phyloP scores from a whole-genome alignment of 2,888 invertebrate genomes.

The Melangyna quadrimaculata region DNA sequence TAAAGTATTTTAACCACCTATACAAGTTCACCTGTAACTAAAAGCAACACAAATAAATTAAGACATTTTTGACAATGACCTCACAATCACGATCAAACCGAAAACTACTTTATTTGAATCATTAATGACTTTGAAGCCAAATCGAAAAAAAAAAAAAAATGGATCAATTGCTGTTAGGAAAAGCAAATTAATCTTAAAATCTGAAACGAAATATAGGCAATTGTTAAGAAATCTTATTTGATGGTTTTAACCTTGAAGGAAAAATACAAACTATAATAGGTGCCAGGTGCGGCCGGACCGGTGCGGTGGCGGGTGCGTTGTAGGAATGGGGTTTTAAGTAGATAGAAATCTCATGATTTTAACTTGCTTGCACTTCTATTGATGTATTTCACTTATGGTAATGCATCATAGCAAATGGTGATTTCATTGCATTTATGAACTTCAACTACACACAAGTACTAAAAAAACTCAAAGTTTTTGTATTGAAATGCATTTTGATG shows the following conservation, averaged over 20 bases:
- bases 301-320: neutral
- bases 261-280: neutral
- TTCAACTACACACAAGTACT: neutral
- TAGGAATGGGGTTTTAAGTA: neutral
- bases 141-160: neutral
- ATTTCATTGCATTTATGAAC: neutral
- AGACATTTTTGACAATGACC: constrained; percentile 26
- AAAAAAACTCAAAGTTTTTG: neutral
- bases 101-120: neutral
- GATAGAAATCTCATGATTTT: neutral
- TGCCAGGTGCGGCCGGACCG: neutral
- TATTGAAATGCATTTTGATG: neutral
- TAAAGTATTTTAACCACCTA: neutral
- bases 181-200: neutral
- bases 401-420: neutral
- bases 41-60: neutral
- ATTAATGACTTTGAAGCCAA: neutral
- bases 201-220: neutral
- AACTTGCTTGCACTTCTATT: neutral
- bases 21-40: neutral
- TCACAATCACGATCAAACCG: too few species aligned
- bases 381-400: neutral
- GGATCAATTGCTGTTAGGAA: neutral
- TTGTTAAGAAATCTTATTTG: constrained; percentile 23
- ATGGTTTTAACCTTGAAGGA: constrained; percentile 2